Conservation (phyloP, 2,113 vertebrate species). For the Corythoichthys haematopterus region DNA sequence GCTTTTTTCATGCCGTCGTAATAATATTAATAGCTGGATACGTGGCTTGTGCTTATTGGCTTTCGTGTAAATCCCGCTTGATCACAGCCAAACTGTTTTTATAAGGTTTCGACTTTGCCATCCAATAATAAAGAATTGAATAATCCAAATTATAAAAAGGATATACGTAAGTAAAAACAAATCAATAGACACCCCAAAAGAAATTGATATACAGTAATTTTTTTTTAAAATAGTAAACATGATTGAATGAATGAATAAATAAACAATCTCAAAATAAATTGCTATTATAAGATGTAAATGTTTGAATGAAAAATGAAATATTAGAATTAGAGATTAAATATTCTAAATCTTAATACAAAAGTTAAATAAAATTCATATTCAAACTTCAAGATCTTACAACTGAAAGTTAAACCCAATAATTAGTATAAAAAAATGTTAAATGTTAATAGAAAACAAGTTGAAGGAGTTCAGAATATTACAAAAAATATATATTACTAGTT, state of each 20-base stretch:
- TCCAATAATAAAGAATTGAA: neutral
- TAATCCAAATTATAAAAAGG: neutral
- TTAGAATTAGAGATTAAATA: no score
- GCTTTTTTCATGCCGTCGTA: neutral
- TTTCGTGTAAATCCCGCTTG: neutral
- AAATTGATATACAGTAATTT: neutral
- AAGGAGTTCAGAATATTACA: no score
- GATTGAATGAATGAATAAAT: neutral
- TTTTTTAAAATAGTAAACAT: neutral
- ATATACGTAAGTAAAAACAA: neutral
- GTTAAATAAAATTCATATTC: no score
- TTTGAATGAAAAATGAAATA: no score
- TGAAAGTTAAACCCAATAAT: no score
- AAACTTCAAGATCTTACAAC: no score
- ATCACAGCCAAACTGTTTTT: neutral
- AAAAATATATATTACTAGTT: no score
- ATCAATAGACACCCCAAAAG: neutral
- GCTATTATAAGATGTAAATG: no score
- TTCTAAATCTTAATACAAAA: no score
- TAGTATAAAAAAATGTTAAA: no score
- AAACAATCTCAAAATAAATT: neutral
- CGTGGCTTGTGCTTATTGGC: slow-evolving; percentile 3
- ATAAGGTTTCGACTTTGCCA: neutral
- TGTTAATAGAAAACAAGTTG: no score
- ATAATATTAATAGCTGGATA: neutral